Evolutionary conservation across 2,888 invertebrate species (phyloP).

Genomic region (Pegoplata infirma): DNA sequence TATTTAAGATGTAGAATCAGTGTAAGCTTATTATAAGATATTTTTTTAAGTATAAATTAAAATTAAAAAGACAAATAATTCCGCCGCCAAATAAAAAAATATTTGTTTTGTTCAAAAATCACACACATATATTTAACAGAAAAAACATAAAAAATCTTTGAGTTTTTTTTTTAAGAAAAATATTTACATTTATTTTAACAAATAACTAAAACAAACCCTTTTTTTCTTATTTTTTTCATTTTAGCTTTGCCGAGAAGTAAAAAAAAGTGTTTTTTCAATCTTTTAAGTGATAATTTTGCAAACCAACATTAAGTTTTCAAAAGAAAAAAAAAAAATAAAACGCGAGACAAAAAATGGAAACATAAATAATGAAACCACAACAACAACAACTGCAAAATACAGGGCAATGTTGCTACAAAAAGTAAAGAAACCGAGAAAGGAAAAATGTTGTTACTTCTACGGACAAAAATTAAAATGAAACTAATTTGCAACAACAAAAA

Average conservation of each 20-base stretch:
- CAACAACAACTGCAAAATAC: slow-evolving; percentile 11
- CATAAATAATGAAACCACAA: slow-evolving; percentile 54
- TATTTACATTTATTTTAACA: slow-evolving; percentile 54
- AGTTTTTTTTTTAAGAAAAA: slow-evolving; percentile 20
- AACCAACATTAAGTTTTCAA: slow-evolving; percentile 28
- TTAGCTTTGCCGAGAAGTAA: slow-evolving; percentile 32
- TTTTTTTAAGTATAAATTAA: no score
- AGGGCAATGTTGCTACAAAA: slow-evolving; percentile 6
- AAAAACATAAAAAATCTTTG: slow-evolving; percentile 41
- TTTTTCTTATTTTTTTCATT: slow-evolving; percentile 34
- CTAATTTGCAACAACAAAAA: slow-evolving; percentile 61
- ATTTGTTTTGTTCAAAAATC: slow-evolving; percentile 19
- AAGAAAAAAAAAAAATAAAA: slow-evolving; percentile 28
- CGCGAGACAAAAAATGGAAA: slow-evolving; percentile 58
- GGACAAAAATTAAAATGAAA: slow-evolving; percentile 66
- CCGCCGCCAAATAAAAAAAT: not conserved
- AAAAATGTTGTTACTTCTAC: slow-evolving; percentile 63
- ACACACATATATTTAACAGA: slow-evolving; percentile 23
- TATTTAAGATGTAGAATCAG: no score
- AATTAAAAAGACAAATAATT: slow-evolving; percentile 7
- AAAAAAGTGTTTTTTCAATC: slow-evolving; percentile 28
- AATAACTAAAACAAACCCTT: slow-evolving; percentile 43
- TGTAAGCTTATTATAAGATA: no score
- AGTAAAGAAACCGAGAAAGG: slow-evolving; percentile 28
- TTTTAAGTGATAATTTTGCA: slow-evolving; percentile 44